Evolutionary conservation across 2,888 invertebrate genomes (phyloP), one percentile per base, ranked within the genome.

Genomic region (Labia minor): DNA sequence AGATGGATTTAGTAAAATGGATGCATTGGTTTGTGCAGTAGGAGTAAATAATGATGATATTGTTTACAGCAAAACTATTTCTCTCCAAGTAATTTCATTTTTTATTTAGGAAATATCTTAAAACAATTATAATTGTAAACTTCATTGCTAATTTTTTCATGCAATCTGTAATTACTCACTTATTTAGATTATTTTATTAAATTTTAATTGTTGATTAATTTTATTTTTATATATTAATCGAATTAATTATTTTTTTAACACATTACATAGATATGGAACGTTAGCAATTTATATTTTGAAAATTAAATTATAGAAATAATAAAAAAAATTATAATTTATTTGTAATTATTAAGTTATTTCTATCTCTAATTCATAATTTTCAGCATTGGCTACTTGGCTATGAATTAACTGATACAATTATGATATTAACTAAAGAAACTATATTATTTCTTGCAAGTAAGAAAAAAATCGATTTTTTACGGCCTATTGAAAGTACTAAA

Each of bases 301-400:
- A n/a, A n/a, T n/a, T n/a, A n/a, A n/a, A n/a, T n/a, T n/a, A n/a
- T n/a, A n/a, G n/a, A n/a, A n/a, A n/a, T n/a, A n/a, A n/a, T n/a
- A n/a, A n/a, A n/a, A n/a, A n/a, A n/a, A n/a, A n/a, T n/a, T n/a
- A n/a, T n/a, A n/a, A n/a, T n/a, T n/a, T n/a, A n/a, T n/a, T n/a
- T n/a, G n/a, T n/a, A n/a, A n/a, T n/a, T n/a, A n/a, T n/a, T n/a
- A n/a, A n/a, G n/a, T n/a, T n/a, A n/a, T n/a, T n/a, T n/a, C n/a
- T n/a, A n/a, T n/a, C n/a, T n/a, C n/a, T n/a, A n/a, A n/a, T n/a
- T n/a, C n/a, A n/a, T n/a, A n/a, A n/a, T n/a, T n/a, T 80, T 66
- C 77, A 93, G 90, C 92, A 91, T 67, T 99, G 98, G 98, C 84
- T 99, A 66, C 87, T 98, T 76, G 95, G 95, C 65, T 97, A 98